phyloP scores from a whole-genome alignment of 2,113 vertebrate species.

The Eudyptes chrysolophus region DNA sequence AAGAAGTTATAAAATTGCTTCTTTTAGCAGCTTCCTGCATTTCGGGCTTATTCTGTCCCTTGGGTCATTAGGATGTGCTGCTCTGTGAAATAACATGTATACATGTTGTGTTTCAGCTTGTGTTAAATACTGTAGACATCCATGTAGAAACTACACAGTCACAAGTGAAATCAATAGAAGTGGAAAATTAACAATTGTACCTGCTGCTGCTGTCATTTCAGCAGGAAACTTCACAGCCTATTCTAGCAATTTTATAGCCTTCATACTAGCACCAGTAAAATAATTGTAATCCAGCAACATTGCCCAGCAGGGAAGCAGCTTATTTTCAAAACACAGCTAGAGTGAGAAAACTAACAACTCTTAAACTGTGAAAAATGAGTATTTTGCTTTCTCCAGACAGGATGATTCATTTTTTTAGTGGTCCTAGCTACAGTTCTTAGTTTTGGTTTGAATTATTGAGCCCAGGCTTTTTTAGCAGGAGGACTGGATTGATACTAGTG shows the following conservation, averaged over 20 bases:
- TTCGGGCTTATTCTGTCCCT: not conserved
- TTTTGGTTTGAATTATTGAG: slow-evolving; percentile 21
- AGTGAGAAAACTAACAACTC: not conserved
- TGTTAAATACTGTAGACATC: not conserved
- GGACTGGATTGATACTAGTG: not conserved
- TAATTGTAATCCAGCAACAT: slow-evolving; percentile 37
- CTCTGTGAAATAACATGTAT: not conserved
- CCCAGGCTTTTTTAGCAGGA: not conserved
- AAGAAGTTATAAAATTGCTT: not conserved
- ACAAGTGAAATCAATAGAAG: not conserved
- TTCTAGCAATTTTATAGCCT: not conserved
- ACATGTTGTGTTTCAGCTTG: not conserved
- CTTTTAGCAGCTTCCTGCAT: not conserved
- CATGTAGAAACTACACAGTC: not conserved
- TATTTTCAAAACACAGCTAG: slow-evolving; percentile 29
- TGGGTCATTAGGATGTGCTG: not conserved
- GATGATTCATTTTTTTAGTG: not conserved
- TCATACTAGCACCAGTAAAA: not conserved
- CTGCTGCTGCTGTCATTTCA: not conserved
- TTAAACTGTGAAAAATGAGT: not conserved
- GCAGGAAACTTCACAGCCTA: not conserved
- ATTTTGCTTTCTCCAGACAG: not conserved
- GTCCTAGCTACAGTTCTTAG: not conserved
- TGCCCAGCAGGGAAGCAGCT: slow-evolving; percentile 52
- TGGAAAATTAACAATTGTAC: not conserved